Conservation (phyloP, 2,797 vertebrate species). For the Neosalanx taihuensis region DNA sequence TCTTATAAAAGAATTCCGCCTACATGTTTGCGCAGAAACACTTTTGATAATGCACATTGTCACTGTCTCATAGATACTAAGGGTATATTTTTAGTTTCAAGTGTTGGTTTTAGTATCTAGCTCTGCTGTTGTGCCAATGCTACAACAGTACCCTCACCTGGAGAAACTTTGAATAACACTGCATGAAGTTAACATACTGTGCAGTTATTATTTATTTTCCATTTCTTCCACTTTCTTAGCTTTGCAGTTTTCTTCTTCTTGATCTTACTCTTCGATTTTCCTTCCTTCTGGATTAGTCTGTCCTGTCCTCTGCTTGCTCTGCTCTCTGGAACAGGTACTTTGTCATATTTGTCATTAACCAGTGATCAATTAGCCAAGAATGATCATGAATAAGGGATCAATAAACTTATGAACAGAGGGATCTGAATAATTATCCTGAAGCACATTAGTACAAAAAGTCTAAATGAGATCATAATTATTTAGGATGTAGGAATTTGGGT, state of each 20-base stretch:
- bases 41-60: conserved; percentile 54
- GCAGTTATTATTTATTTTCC: conserved; percentile 5
- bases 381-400: no score
- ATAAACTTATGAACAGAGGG: no score
- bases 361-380: background rate
- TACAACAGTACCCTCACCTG: conserved; percentile 46
- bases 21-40: conserved; percentile 23
- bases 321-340: conserved; percentile 43
- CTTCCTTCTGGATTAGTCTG: conserved; percentile 36
- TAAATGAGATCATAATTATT: background rate
- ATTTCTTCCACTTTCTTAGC: conserved; percentile 21
- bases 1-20: background rate
- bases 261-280: conserved; percentile 26
- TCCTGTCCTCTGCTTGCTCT: conserved; percentile 34
- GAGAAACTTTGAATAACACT: conserved; percentile 32
- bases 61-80: conserved; percentile 47
- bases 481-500: background rate
- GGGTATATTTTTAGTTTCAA: conserved; percentile 54
- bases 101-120: background rate
- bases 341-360: background rate
- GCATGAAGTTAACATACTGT: background rate
- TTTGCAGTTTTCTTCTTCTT: conserved; percentile 25
- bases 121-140: conserved; percentile 17
- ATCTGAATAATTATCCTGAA: no score
- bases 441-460: background rate